Evolutionary conservation across 2,797 vertebrate species (phyloP).

Genomic region (Sebastes umbrosus): DNA sequence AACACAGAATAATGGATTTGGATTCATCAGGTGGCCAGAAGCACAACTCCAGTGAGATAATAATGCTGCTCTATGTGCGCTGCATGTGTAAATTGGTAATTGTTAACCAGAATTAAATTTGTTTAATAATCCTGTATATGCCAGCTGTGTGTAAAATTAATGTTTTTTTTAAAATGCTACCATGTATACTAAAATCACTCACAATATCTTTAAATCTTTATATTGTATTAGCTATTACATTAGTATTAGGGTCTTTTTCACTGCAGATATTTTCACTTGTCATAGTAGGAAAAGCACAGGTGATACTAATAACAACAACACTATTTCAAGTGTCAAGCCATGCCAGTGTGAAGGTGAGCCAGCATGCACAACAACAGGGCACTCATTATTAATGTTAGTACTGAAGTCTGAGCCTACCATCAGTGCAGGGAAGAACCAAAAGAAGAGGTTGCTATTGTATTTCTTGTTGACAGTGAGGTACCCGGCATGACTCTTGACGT

Average conservation of each 20-base stretch:
- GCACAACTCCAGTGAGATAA: neutral
- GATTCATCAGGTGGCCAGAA: too few relatives aligned
- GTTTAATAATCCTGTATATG: neutral
- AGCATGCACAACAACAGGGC: slow-evolving; percentile 19
- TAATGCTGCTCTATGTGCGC: neutral
- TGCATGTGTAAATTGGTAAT: neutral
- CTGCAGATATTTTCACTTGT: neutral
- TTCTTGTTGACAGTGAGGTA: slow-evolving; percentile 87
- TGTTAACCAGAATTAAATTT: neutral
- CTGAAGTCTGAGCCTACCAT: slow-evolving; percentile 48
- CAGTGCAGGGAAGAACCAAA: slow-evolving; percentile 89
- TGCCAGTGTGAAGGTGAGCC: slow-evolving; percentile 10
- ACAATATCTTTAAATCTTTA: neutral
- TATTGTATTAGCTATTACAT: neutral
- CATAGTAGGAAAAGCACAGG: neutral
- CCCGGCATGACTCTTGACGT: slow-evolving; percentile 82
- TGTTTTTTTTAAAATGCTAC: neutral
- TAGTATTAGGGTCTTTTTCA: neutral
- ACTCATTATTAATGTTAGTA: too few relatives aligned
- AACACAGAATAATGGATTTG: too few relatives aligned
- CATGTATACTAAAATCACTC: neutral
- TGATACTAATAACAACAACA: neutral
- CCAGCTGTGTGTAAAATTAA: neutral
- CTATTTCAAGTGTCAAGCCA: neutral
- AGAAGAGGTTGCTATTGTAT: slow-evolving; percentile 91